Percentiles rank a stretch among this genome's conserved stretches.
phyloP scores from a whole-genome alignment of 2,797 vertebrate genomes.

The Anguilla anguilla region DNA sequence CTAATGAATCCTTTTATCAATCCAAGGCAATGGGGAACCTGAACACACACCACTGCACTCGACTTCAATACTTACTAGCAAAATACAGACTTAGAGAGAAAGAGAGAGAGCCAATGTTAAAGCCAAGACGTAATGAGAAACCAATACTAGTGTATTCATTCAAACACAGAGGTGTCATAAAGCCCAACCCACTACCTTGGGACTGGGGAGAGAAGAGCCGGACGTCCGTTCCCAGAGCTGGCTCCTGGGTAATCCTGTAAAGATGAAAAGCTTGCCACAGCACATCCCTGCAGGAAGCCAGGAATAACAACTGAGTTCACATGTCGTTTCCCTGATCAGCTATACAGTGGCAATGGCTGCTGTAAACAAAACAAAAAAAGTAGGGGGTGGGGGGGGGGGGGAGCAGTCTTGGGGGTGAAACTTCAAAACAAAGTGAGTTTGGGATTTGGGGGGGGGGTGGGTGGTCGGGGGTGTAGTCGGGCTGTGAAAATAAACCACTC shows the following conservation, averaged over 20 bases:
- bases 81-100: background rate
- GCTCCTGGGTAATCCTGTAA: background rate
- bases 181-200: background rate
- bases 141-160: background rate
- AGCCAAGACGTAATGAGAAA: conserved; percentile 28
- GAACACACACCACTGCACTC: conserved; percentile 20
- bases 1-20: conserved; percentile 22
- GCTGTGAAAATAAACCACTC: conserved; percentile 27
- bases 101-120: background rate
- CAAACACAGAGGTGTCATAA: background rate
- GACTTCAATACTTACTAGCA: conserved; percentile 33
- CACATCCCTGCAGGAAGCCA: background rate
- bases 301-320: background rate
- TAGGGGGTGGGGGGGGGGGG: background rate
- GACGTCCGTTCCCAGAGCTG: background rate
- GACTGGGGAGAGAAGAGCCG: background rate
- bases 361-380: background rate
- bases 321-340: conserved; percentile 3
- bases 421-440: conserved; percentile 14
- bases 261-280: background rate
- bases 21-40: conserved; percentile 34
- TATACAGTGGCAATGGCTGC: background rate
- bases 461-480: background rate
- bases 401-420: background rate
- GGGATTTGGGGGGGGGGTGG: background rate